Evolutionary conservation across 2,113 vertebrate genomes (phyloP), one percentile per base, ranked within the genome.

Genomic region (Coracopsis vasa): DNA sequence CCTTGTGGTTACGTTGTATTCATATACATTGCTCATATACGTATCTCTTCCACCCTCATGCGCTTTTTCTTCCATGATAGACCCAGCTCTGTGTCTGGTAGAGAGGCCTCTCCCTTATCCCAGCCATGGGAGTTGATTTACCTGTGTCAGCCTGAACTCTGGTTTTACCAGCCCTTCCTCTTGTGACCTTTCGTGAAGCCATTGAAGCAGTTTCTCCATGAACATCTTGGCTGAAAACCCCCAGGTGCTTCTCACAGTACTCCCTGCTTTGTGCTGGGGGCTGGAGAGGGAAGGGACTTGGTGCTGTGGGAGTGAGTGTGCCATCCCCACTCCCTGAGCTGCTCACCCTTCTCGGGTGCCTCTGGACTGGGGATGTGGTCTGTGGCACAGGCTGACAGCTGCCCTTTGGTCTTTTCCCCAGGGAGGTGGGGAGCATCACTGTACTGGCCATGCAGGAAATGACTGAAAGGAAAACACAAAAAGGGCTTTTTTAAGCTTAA

Each of bases 1-100:
- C 0, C 1, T 29, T 24, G 6, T 0, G 8, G 29, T 47, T 35
- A 11, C 1, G 1, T 33, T 13, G 33, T 16, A 42, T 51, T 65
- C 11, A 2, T 17, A 10, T 2, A 16, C 13, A 2, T 65, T 58
- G 13, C 18, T 9, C 31, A 31, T 54, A 31, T 21, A 9, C 2
- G 0, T 23, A 3, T 29, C 41, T n/a, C 5, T 58, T 35, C 69
- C 37, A 15, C 20, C 53, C 13, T 84, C 13, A 0, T 13, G 7
- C 4, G 12, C 67, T 64, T 61, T 75, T 31, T 66, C 24, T 35
- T 47, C 74, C 10, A 7, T 16, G 33, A 16, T 5, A 64, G 21
- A 31, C 25, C 33, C 33, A 17, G 13, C 21, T 51, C 42, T 33
- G 24, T 37, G 31, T 50, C 48, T 10, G 0, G 20, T 56, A n/a